These are phyloP conservation scores for Myotis pilosus DNA, from an alignment of 2,797 vertebrate genomes.

Conservation along the genomic window DNA sequence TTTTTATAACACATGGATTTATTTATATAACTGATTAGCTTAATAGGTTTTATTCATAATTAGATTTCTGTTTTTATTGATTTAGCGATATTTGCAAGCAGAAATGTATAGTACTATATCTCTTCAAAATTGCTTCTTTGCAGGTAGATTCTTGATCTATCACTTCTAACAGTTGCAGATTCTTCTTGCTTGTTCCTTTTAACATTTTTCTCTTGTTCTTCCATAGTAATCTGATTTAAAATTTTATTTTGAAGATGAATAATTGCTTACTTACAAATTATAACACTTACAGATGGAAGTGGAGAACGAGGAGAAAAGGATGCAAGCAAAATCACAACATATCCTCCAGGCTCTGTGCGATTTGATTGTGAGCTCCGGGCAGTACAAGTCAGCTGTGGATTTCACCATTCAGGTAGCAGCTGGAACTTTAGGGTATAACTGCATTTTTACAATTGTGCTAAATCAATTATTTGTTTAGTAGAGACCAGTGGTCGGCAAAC, in stretches of 20 bases:
- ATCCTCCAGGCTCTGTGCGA: conserved; percentile 95
- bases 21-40: conserved; percentile 56
- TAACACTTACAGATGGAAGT: conserved; percentile 91
- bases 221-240: conserved; percentile 60
- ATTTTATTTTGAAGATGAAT: conserved; percentile 30
- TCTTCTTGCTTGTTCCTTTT: conserved; percentile 70
- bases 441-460: conserved; percentile 70
- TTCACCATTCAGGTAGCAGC: conserved; percentile 96
- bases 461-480: conserved; percentile 26
- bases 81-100: conserved; percentile 55
- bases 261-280: conserved; percentile 69
- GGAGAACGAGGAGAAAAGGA: conserved; percentile 98
- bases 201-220: conserved; percentile 59
- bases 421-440: conserved; percentile 70
- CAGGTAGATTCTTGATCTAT: conserved; percentile 73
- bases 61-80: conserved; percentile 38
- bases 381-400: conserved; percentile 98
- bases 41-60: conserved; percentile 63
- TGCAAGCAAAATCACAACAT: conserved; percentile 98
- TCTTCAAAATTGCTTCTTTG: conserved; percentile 72
- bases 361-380: conserved; percentile 97
- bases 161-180: conserved; percentile 67
- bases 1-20: conserved; percentile 39
- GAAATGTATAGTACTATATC: neutral
- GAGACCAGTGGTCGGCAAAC: neutral